Percentiles rank a stretch among this genome's conserved stretches.
These are phyloP conservation scores for Bhutanitis thaidina DNA, from an alignment of 2,888 invertebrate genomes.

Conservation along the genomic window DNA sequence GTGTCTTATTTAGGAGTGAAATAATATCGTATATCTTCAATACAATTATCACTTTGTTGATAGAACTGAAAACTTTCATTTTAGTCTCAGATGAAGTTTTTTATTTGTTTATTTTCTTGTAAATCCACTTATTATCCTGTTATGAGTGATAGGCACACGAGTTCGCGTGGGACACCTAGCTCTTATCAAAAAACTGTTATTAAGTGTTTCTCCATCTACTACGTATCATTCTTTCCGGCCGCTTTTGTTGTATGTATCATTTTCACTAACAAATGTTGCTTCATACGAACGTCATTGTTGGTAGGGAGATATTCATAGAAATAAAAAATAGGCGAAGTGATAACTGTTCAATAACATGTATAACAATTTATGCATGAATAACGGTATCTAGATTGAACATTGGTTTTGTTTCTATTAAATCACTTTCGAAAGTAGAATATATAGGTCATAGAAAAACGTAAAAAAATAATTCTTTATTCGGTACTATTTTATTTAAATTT, in stretches of 20 bases:
- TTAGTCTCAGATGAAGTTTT: background rate
- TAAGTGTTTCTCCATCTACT: slow-evolving; percentile 10
- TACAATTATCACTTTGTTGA: background rate
- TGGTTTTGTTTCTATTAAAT: no score
- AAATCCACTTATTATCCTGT: background rate
- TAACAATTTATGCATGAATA: no score
- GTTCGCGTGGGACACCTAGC: background rate
- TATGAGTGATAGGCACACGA: background rate
- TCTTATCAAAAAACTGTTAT: slow-evolving; percentile 8
- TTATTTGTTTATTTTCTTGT: no score
- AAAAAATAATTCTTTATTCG: no score
- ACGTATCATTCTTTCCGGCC: background rate
- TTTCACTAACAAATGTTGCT: slow-evolving; percentile 9
- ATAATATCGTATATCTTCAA: no score
- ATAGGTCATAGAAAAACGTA: no score
- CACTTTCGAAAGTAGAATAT: no score
- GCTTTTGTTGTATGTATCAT: slow-evolving; percentile 5
- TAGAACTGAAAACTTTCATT: slow-evolving; percentile 6
- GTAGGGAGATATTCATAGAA: background rate
- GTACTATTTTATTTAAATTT: no score
- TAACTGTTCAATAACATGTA: no score
- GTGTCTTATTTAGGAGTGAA: no score
- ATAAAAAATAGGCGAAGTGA: background rate
- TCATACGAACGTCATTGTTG: background rate
- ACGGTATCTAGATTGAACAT: no score